Percentiles rank a stretch among this genome's conserved stretches.
These are phyloP conservation scores for Macquaria ambigua DNA, from an alignment of 2,113 vertebrate species.

Conservation along the genomic window DNA sequence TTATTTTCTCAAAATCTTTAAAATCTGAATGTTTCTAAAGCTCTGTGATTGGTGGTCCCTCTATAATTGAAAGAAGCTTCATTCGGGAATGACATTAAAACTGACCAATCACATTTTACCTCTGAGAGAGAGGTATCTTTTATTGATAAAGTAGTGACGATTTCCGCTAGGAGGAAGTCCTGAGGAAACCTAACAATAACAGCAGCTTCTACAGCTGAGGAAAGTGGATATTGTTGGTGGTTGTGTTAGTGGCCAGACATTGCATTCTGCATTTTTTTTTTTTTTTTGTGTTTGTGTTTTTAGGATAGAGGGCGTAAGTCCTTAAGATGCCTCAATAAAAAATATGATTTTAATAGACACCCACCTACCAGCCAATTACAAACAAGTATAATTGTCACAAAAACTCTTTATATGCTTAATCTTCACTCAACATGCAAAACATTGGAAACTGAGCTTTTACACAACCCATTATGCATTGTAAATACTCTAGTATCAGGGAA, in stretches of 20 bases:
- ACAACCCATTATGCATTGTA: not conserved
- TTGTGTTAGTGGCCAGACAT: not conserved
- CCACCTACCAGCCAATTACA: not conserved
- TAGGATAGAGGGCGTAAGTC: too few species aligned
- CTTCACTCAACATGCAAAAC: slow-evolving; percentile 2
- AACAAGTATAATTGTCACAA: not conserved
- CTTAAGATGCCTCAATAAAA: not conserved
- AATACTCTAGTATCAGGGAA: not conserved
- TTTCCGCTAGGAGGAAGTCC: not conserved
- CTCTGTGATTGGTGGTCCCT: not conserved
- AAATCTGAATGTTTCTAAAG: too few species aligned
- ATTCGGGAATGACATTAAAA: not conserved
- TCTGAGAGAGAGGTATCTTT: not conserved
- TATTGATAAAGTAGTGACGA: not conserved
- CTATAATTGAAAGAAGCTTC: not conserved
- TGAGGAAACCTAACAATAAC: not conserved
- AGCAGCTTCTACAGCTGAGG: not conserved
- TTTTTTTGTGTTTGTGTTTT: not conserved
- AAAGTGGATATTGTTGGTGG: not conserved
- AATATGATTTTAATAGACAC: not conserved
- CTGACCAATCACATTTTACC: not conserved
- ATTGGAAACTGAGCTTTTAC: not conserved
- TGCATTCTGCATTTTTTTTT: not conserved
- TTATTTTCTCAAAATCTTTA: too few species aligned
- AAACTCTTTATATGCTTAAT: not conserved